Conservation (phyloP, 2,797 vertebrate genomes). For the Pipistrellus pygmaeus region DNA sequence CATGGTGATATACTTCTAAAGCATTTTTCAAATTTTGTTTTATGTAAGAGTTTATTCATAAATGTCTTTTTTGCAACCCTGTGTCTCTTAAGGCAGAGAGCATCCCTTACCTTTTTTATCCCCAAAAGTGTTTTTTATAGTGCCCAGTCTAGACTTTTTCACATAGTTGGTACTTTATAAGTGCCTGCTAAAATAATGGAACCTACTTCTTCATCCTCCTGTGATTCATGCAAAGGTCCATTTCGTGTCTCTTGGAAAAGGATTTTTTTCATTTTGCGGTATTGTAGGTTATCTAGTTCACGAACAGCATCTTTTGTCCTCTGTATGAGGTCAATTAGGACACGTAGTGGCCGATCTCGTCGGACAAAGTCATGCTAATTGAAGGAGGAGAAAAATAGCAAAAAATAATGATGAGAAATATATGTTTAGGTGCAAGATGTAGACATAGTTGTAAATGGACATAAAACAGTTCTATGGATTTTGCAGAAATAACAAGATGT, state of each 20-base stretch:
- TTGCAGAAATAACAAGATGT: slow-evolving; percentile 39
- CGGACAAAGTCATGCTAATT: slow-evolving; percentile 96
- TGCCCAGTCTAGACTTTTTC: neutral
- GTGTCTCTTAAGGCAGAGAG: neutral
- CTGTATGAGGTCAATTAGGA: slow-evolving; percentile 97
- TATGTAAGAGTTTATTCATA: neutral
- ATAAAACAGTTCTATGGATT: neutral
- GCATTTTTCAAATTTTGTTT: neutral
- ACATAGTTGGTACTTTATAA: neutral
- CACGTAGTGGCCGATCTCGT: slow-evolving; percentile 92
- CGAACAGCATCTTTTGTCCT: slow-evolving; percentile 95
- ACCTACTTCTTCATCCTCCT: slow-evolving; percentile 90
- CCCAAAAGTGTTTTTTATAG: neutral
- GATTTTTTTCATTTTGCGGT: slow-evolving; percentile 96
- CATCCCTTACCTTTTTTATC: neutral
- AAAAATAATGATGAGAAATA: neutral
- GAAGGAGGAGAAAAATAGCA: slow-evolving; percentile 45
- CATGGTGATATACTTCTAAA: neutral
- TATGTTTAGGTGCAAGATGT: neutral
- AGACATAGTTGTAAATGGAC: neutral
- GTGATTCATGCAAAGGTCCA: slow-evolving; percentile 95
- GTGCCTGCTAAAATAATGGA: neutral
- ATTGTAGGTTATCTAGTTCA: slow-evolving; percentile 94
- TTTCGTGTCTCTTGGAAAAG: slow-evolving; percentile 97
- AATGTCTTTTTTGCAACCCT: neutral